Evolutionary conservation across 2,888 invertebrate genomes (phyloP).

Genomic region (Antitype chi): DNA sequence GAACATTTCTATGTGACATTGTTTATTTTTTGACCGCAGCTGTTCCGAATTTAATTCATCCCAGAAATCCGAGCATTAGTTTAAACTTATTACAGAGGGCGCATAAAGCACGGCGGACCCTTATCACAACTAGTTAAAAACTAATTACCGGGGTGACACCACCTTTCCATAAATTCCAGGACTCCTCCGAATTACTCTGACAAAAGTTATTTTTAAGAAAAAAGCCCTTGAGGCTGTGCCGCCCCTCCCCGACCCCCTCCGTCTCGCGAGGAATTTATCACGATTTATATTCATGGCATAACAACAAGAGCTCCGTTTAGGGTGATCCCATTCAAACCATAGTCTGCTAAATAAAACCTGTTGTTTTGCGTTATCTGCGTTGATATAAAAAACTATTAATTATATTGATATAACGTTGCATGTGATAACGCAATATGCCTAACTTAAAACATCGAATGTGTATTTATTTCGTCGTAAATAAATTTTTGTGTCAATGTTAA

Average conservation of each 20-base stretch:
- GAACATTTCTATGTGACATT: constrained; percentile 54
- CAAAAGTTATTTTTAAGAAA: constrained; percentile 91
- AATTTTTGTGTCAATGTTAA: constrained; percentile 60
- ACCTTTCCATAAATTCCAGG: constrained; percentile 89
- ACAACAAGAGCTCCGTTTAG: constrained; percentile 89
- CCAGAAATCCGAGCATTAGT: constrained; percentile 76
- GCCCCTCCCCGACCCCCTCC: constrained; percentile 72
- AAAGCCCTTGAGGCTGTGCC: constrained; percentile 88
- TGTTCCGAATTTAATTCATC: constrained; percentile 72
- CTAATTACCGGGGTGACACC: constrained; percentile 91
- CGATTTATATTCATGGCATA: constrained; percentile 91
- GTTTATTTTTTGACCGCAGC: constrained; percentile 69
- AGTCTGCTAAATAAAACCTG: constrained; percentile 83
- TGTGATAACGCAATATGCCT: constrained; percentile 40
- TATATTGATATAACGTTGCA: constrained; percentile 39
- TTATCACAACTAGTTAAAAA: constrained; percentile 91
- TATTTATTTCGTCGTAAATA: constrained; percentile 46
- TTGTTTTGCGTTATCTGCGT: constrained; percentile 66
- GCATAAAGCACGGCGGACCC: constrained; percentile 87
- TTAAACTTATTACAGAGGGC: constrained; percentile 84
- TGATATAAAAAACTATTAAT: constrained; percentile 54
- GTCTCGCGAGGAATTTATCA: constrained; percentile 90
- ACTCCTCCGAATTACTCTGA: constrained; percentile 89
- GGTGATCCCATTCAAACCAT: constrained; percentile 87
- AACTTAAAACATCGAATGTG: constrained; percentile 24